Percentiles rank a stretch among this genome's conserved stretches.
phyloP scores from a whole-genome alignment of 2,888 invertebrate genomes.

The Pegoplata infirma region DNA sequence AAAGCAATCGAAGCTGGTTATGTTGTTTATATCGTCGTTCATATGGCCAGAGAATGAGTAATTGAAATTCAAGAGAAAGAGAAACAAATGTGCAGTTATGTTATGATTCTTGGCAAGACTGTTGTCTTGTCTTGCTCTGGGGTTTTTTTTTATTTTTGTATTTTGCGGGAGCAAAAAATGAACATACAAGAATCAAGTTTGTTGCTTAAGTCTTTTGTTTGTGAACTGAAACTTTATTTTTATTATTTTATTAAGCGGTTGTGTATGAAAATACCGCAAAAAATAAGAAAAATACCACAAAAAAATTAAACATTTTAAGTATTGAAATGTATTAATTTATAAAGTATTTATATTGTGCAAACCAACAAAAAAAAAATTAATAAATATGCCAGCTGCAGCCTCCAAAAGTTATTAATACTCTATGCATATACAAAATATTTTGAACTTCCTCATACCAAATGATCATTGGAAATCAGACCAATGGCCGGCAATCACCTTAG shows the following conservation, averaged over 20 bases:
- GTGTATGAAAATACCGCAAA: background rate
- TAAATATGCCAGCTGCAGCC: conserved; percentile 30
- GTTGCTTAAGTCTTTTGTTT: conserved; percentile 72
- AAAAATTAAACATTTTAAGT: conserved; percentile 2
- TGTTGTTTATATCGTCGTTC: conserved; percentile 4
- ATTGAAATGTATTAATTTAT: conserved; percentile 28
- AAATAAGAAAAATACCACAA: background rate
- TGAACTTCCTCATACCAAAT: conserved; percentile 66
- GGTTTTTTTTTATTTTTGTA: too few relatives aligned
- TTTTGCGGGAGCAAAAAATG: conserved; percentile 39
- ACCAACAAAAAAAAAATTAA: background rate
- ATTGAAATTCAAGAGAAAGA: conserved; percentile 38
- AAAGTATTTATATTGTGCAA: background rate
- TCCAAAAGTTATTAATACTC: conserved; percentile 37
- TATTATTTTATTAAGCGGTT: conserved; percentile 22
- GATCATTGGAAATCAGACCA: conserved; percentile 72
- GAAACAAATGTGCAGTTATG: conserved; percentile 48
- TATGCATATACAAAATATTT: conserved; percentile 11
- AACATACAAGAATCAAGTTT: conserved; percentile 65
- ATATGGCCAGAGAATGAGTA: conserved; percentile 31
- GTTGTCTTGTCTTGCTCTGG: background rate
- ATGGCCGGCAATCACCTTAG: conserved; percentile 75
- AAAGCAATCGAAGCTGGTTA: conserved; percentile 49
- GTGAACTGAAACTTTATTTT: conserved; percentile 11
- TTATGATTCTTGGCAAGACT: conserved; percentile 40